phyloP scores from a whole-genome alignment of 2,797 vertebrate genomes.

The Melanogrammus aeglefinus region DNA sequence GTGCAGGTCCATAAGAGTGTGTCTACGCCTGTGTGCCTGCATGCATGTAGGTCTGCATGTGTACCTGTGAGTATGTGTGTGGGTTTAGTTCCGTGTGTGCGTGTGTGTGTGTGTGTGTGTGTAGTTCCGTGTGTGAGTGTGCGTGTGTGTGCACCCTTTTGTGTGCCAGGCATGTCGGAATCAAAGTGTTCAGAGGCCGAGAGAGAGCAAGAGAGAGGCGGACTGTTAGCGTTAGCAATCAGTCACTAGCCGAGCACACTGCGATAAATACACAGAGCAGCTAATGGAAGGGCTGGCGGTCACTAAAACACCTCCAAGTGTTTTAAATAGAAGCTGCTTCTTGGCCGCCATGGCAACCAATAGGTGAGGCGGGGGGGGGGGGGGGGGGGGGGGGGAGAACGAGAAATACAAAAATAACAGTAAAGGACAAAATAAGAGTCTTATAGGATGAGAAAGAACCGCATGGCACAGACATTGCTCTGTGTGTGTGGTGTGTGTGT shows the following conservation, averaged over 20 bases:
- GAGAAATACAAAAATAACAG: neutral
- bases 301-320: slow-evolving; percentile 73
- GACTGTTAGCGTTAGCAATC: slow-evolving; percentile 67
- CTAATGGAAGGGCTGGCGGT: slow-evolving; percentile 68
- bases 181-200: too few species aligned
- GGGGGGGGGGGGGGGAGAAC: slow-evolving; percentile 42
- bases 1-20: neutral
- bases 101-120: too few species aligned
- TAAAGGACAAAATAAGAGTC: neutral
- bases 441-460: slow-evolving; percentile 6
- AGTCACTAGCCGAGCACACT: slow-evolving; percentile 51
- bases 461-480: slow-evolving; percentile 38
- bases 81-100: too few species aligned
- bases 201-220: slow-evolving; percentile 28
- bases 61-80: neutral
- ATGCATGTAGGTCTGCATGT: neutral
- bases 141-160: too few species aligned
- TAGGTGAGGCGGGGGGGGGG: slow-evolving; percentile 24
- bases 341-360: slow-evolving; percentile 35
- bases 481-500: too few species aligned
- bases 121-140: too few species aligned
- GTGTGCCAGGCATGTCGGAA: too few species aligned
- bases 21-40: neutral
- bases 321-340: slow-evolving; percentile 70
- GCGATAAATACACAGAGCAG: slow-evolving; percentile 66